Base-by-base conservation (phyloP, 1,140 invertebrate species). In the Pseudomyrmex sp. region DNA sequence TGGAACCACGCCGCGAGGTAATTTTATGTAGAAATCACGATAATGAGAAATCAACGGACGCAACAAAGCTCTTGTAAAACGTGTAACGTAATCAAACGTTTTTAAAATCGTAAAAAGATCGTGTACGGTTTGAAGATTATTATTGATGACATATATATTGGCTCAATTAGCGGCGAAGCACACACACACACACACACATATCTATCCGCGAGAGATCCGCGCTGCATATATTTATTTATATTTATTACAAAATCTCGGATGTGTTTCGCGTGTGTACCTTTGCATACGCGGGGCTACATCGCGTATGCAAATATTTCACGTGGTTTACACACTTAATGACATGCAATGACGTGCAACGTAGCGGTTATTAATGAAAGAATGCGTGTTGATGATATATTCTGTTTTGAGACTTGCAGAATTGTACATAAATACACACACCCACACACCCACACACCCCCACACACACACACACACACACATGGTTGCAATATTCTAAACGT, bases 1-100 rank as follows among this genome's bases (percentile, higher is more conserved):
- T 20, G 20, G n/a, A 35, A 80, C 35, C 18, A 26, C 10, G 61
- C 9, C 2, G 10, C 26, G 70, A 70, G 66, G 66, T 70, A 80
- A 35, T 35, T 35, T 80, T 70, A 23, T 12, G 10, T 15, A 23
- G 48, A 70, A 69, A 58, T 58, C 13, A 26, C 58, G 5, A 0
- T 58, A 46, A 79, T 58, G 48, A 18, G n/a, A 77, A 77, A 23
- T 56, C 5, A 9, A 5, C 35, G 35, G 35, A 35, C 2, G 15
- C 12, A 26, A 62, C 8, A 44, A 46, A 66, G 1, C 7, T 35
- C 5, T 68, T 50, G 2, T 12, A 44, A 44, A 20, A 35, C 35
- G 1, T 50, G 7, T 35, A 15, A 5, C 48, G 8, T 20, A 73
- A 9, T 13, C 1, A 74, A 35, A 15, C 2, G 12, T 23, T 62